Evolutionary conservation across 2,113 vertebrate genomes (phyloP), one percentile per base, ranked within the genome.

Genomic region (Myrmecobius fasciatus): DNA sequence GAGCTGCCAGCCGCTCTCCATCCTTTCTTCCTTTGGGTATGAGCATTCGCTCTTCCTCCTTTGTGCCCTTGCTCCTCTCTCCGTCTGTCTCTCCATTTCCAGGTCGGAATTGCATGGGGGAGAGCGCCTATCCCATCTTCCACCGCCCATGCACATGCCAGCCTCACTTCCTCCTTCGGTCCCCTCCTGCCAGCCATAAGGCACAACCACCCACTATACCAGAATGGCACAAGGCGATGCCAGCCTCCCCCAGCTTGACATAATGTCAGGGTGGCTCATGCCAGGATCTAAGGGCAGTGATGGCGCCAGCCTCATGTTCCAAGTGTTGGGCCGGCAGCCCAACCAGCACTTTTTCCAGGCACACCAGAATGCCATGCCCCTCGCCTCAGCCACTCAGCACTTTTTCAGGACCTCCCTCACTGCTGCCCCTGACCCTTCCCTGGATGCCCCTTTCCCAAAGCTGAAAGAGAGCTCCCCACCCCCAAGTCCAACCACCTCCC

Each of bases 21-120:
- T 93, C 60, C 96, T 96, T 95, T 25, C 96, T 94, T 97, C 96
- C 97, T 97, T 91, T 89, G 91, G 96, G 95, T 97, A 93, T 95
- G 96, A 93, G 97, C 94, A 91, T 97, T 97, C 95, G 95, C 24
- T 67, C 0, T 22, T 95, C 92, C 90, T 97, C 97, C 97, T 97
- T 97, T 97, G 96, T 97, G 96, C 96, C 94, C 96, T 97, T 91
- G 90, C 0, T 88, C 67, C 48, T 94, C 88, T 92, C 95, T 93
- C 96, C 51, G 0, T 95, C 95, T 95, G 95, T 67, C 6, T 48
- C 88, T 94, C 95, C 90, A 51, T 26, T 94, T 52, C 95, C 91
- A 91, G 31, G 47, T 92, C 96, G 96, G 93, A 95, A 92, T 95
- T 36, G 93, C 83, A 91, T 94, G 3, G 28, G 96, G 91, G 95